Evolutionary conservation across 2,888 invertebrate genomes (phyloP).

Genomic region (Cheilosia variabilis): DNA sequence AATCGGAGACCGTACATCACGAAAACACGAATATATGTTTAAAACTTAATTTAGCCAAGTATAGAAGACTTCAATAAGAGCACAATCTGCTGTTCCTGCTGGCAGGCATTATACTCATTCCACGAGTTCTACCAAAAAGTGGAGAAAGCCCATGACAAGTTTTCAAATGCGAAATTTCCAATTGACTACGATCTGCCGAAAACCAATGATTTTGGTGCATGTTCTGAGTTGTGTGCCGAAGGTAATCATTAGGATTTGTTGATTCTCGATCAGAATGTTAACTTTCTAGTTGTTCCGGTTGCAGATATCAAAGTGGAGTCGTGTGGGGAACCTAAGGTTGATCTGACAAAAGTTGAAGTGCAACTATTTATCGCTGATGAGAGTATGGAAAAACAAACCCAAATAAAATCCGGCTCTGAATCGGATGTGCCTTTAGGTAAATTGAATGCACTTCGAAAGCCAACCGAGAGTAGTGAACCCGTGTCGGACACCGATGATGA

Average conservation of each 20-base stretch:
- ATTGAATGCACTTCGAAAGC: background rate
- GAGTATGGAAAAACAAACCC: background rate
- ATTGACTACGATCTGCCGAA: constrained; percentile 4
- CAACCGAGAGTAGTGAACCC: background rate
- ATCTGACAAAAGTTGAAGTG: background rate
- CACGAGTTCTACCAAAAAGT: constrained; percentile 79
- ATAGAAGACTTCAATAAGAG: constrained; percentile 15
- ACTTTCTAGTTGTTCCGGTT: background rate
- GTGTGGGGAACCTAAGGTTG: background rate
- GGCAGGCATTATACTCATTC: constrained; percentile 78
- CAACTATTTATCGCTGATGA: background rate
- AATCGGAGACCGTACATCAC: background rate
- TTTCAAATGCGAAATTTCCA: background rate
- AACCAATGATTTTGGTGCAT: constrained; percentile 18
- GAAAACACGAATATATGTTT: background rate
- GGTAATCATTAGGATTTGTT: constrained; percentile 30
- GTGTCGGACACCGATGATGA: background rate
- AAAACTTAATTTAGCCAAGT: constrained; percentile 41
- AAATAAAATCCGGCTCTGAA: constrained; percentile 22
- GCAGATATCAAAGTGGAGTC: constrained; percentile 33
- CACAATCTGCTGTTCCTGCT: constrained; percentile 78
- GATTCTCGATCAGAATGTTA: background rate
- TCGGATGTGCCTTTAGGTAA: background rate
- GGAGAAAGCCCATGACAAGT: constrained; percentile 76
- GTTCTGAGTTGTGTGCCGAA: constrained; percentile 64